These are phyloP conservation scores for Leptinotarsa peninsularis DNA, from an alignment of 2,888 invertebrate species.

Conservation along the genomic window DNA sequence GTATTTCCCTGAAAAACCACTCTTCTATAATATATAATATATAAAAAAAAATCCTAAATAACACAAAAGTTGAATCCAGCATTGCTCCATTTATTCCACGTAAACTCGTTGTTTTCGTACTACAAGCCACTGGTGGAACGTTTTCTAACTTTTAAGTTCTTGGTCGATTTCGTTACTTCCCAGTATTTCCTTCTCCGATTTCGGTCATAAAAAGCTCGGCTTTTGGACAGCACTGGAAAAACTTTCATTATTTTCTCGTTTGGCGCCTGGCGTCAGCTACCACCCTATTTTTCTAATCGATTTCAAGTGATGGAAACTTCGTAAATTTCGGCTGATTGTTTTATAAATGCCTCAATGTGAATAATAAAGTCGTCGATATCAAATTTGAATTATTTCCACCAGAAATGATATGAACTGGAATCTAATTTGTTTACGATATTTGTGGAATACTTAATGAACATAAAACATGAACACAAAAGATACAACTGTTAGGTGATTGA, in stretches of 20 bases:
- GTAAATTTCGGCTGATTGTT: constrained; percentile 34
- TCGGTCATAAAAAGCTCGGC: constrained; percentile 32
- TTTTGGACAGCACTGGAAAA: constrained; percentile 35
- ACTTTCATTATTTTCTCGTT: constrained; percentile 36
- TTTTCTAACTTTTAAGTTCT: background rate
- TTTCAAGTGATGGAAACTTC: constrained; percentile 32
- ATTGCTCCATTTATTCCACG: background rate
- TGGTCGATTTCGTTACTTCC: constrained; percentile 27
- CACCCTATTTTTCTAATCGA: constrained; percentile 27
- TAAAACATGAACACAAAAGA: too few species aligned
- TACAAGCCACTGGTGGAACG: background rate
- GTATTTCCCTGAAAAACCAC: too few species aligned
- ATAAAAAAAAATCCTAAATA: background rate
- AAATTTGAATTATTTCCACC: constrained; percentile 25
- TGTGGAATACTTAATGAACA: too few species aligned
- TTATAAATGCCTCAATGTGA: constrained; percentile 30
- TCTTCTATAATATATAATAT: too few species aligned
- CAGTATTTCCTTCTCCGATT: constrained; percentile 25
- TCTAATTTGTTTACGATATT: too few species aligned
- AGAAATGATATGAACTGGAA: background rate
- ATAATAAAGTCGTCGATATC: constrained; percentile 26
- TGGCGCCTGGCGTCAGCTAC: constrained; percentile 20
- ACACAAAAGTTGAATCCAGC: background rate
- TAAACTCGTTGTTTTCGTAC: background rate
- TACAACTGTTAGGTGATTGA: too few species aligned